Percentiles rank a stretch among this genome's conserved stretches.
Conservation (phyloP, 2,888 invertebrate species). For the Eilema sororculum region DNA sequence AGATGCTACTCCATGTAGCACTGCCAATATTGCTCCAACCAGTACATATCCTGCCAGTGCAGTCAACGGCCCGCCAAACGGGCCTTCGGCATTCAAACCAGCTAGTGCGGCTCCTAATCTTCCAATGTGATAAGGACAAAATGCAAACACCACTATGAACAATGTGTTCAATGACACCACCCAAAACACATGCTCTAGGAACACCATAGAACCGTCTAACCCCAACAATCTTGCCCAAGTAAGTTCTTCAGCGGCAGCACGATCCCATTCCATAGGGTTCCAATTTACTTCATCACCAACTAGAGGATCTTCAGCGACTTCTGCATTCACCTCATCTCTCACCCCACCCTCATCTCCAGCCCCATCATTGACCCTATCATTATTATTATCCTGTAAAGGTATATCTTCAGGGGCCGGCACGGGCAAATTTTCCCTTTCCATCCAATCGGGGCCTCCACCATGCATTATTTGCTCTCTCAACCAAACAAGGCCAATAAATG, state of each 20-base stretch:
- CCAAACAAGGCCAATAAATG: slow-evolving; percentile 99
- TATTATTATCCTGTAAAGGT: slow-evolving; percentile 82
- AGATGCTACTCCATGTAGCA: slow-evolving; percentile 94
- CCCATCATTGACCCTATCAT: slow-evolving; percentile 78
- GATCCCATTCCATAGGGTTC: slow-evolving; percentile 99
- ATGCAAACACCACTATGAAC: slow-evolving; percentile 98
- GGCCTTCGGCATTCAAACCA: slow-evolving; percentile 87
- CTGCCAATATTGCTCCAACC: slow-evolving; percentile 93
- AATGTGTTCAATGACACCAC: slow-evolving; percentile 98
- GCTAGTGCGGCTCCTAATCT: slow-evolving; percentile 91
- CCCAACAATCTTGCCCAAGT: slow-evolving; percentile 99
- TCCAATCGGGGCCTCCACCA: slow-evolving; percentile 99
- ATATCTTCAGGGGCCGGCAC: slow-evolving; percentile 82
- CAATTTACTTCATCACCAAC: slow-evolving; percentile 95
- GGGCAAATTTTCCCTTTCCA: slow-evolving; percentile 90
- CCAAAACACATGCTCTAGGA: slow-evolving; percentile 99
- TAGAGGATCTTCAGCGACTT: slow-evolving; percentile 83
- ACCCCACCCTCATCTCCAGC: slow-evolving; percentile 71
- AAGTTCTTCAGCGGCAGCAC: slow-evolving; percentile 98
- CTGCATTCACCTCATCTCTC: slow-evolving; percentile 74
- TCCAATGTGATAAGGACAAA: slow-evolving; percentile 98
- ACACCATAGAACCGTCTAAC: slow-evolving; percentile 98
- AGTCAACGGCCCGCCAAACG: slow-evolving; percentile 97
- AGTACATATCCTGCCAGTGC: slow-evolving; percentile 97
- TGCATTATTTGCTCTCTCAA: slow-evolving; percentile 98